Base-by-base conservation (phyloP, 1,140 invertebrate genomes). In the Pectinophora gossypiella region DNA sequence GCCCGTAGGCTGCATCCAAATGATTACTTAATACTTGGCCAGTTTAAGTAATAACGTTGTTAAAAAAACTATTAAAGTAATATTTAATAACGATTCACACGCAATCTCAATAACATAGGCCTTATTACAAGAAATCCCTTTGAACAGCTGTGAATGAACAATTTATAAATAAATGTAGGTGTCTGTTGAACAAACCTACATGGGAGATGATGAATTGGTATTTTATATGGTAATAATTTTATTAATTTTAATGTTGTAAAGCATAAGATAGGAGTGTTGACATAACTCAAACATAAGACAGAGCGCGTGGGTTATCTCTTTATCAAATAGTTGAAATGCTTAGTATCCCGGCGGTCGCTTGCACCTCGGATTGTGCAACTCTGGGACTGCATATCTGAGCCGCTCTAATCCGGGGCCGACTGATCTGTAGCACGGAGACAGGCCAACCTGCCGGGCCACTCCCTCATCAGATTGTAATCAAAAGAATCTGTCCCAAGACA, bases 251-350 rank as follows among this genome's bases (percentile, higher is more conserved):
- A n/a, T n/a, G n/a, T n/a, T n/a, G n/a, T n/a, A n/a, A n/a, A n/a
- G n/a, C n/a, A n/a, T n/a, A n/a, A n/a, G n/a, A n/a, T n/a, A n/a
- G n/a, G n/a, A n/a, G n/a, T n/a, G n/a, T n/a, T n/a, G n/a, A n/a
- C n/a, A n/a, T 32, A 27, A 48, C 47, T 18, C 27, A 48, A 48
- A 48, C 23, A 19, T 50, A 38, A 42, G 19, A 12, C 23, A 42
- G 52, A 45, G 55, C 47, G 55, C 54, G 51, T 47, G 16, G 44
- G 61, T 74, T 72, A 74, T 74, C 68, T 51, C 48, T 49, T 72
- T 59, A 76, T 69, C 68, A 68, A 68, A 66, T 51, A 59, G 52
- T 69, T 64, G 57, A 64, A 63, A 65, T 54, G 50, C 50, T 54
- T 53, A n/a, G n/a, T 56, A 53, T 70, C 67, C 51, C 55, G n/a